A percentile compares a stretch with the other conserved stretches of the same genome.
Conservation (phyloP, 2,113 vertebrate species). For the Procavia capensis region DNA sequence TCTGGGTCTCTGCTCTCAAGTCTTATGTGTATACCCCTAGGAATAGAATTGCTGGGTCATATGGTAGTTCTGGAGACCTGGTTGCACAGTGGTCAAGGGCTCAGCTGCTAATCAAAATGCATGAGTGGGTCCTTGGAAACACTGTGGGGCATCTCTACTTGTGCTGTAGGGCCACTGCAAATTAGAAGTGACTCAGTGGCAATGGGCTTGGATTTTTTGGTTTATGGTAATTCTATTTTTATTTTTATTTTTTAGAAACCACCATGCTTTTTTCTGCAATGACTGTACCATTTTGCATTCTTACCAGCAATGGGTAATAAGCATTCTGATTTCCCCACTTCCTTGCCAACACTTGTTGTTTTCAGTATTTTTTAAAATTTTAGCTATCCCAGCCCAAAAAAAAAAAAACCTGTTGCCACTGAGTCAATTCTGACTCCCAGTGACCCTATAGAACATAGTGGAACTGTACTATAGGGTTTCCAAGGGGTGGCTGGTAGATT, state of each 20-base stretch:
- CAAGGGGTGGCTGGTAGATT: background rate
- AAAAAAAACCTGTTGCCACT: background rate
- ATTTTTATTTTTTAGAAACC: too few species aligned
- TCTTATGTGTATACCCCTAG: background rate
- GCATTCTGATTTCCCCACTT: background rate
- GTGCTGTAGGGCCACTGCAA: too few species aligned
- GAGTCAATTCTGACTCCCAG: background rate
- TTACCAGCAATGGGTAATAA: background rate
- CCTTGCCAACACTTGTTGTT: background rate
- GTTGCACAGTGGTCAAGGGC: too few species aligned
- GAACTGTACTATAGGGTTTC: background rate
- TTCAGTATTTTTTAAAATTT: background rate
- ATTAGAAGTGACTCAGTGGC: too few species aligned
- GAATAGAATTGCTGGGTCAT: background rate
- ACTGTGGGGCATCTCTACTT: too few species aligned
- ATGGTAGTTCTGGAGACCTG: too few species aligned
- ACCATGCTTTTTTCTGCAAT: background rate
- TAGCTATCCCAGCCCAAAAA: background rate
- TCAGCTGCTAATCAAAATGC: too few species aligned
- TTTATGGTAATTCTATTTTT: too few species aligned
- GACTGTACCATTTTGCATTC: background rate
- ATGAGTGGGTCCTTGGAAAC: too few species aligned
- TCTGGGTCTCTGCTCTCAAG: background rate
- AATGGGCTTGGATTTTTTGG: too few species aligned
- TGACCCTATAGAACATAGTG: background rate